Base-by-base conservation (phyloP, 2,888 invertebrate species). In the Xestia ashworthii region DNA sequence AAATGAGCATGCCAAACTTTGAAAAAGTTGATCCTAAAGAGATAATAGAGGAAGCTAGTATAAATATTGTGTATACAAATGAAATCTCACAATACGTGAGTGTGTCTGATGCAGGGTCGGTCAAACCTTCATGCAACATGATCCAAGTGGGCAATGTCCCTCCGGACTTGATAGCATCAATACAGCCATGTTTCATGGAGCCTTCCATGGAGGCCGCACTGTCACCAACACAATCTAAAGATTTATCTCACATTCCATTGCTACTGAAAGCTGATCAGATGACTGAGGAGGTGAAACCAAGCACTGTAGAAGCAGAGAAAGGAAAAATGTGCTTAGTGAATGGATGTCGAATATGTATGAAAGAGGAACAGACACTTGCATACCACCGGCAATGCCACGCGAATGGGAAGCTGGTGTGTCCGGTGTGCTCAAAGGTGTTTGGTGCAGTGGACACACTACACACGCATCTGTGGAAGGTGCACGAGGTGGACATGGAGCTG, bases 401-500 rank as follows among this genome's bases (percentile, higher is more conserved):
- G 75, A 95, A 95, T 87, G 93, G 93, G 12, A 93, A 94, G 76
- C 84, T 95, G 0, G 95, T 95, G 48, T 98, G 98, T 93, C 97
- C 97, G 0, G 98, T 98, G 91, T 98, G 98, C 92, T 94, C 96
- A 0, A 95, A 95, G 79, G 90, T 93, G 22, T 97, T 97, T 89
- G 88, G 92, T 1, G 97, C 97, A 14, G 98, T 98, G 97, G 97
- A 98, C 87, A 96, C 97, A 0, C 91, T 98, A n/a, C 98, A 98
- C 80, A 97, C 98, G 5, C 99, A 99, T 91, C 95, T 99, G 68
- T 99, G 99, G 99, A 97, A 98, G 71, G 90, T 95, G 0, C 99
- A 99, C 92, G 96, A 97, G 68, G 97, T 98, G 16, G 98, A 99
- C 90, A 97, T 98, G 97, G 99, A 98, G 90, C 93, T 99, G 66